Conservation (phyloP, 1,140 invertebrate genomes). For the Aphidius gifuensis region DNA sequence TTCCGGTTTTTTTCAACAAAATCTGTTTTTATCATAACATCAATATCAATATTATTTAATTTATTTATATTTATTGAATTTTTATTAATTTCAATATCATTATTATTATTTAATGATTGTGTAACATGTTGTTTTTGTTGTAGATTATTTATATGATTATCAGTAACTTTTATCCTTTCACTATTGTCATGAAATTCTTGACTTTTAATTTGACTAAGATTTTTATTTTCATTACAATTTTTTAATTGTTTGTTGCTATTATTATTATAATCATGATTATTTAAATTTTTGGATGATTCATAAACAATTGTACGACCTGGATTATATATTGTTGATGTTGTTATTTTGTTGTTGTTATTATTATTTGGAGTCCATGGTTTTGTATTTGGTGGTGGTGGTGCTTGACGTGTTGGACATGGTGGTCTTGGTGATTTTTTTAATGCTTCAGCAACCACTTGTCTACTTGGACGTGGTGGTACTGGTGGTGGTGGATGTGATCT, state of each 20-base stretch:
- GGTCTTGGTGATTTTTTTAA: constrained; percentile 61
- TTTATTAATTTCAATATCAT: neutral
- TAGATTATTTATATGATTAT: constrained; percentile 21
- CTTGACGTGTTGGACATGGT: constrained; percentile 55
- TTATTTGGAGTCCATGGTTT: constrained; percentile 54
- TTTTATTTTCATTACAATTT: constrained; percentile 3
- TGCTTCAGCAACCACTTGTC: constrained; percentile 66
- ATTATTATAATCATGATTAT: constrained; percentile 15
- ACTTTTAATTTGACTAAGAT: constrained; percentile 13
- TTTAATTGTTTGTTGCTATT: neutral
- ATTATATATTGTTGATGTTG: constrained; percentile 17
- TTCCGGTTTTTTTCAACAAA: neutral
- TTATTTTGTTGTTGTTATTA: constrained; percentile 28
- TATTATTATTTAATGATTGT: neutral
- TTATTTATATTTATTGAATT: neutral
- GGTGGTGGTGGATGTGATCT: constrained; percentile 60
- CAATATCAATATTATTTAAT: neutral
- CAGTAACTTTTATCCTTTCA: constrained; percentile 17
- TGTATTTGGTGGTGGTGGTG: constrained; percentile 50
- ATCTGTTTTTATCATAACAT: neutral
- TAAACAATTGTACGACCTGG: constrained; percentile 37
- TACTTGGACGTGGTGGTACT: constrained; percentile 69
- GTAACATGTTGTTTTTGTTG: constrained; percentile 4
- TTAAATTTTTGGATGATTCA: constrained; percentile 24
- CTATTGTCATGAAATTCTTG: constrained; percentile 11